Conservation (phyloP, 2,797 vertebrate genomes). For the Pantherophis vulpinus region DNA sequence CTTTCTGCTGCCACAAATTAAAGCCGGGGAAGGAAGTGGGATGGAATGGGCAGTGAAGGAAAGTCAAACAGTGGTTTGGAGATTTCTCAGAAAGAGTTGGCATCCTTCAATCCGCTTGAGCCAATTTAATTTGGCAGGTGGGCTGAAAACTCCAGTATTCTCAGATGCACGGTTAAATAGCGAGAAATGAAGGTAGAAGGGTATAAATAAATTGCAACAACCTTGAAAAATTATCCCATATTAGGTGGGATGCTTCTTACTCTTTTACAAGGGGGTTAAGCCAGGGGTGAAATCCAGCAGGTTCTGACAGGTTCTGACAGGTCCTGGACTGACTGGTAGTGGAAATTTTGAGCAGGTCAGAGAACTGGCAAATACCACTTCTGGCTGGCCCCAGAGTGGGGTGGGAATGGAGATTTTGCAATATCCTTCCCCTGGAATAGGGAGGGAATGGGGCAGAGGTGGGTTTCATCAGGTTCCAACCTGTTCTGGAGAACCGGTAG, state of each 20-base stretch:
- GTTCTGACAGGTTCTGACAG: too few species aligned
- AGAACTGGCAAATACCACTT: too few species aligned
- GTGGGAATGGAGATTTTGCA: too few species aligned
- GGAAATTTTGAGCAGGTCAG: too few species aligned
- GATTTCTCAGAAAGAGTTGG: background rate
- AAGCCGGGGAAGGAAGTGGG: background rate
- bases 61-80: background rate
- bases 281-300: too few species aligned
- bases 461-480: too few species aligned
- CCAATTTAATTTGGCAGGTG: background rate
- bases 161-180: background rate
- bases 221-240: background rate
- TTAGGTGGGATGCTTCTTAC: background rate
- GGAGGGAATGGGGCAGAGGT: too few species aligned
- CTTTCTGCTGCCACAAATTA: constrained; percentile 39
- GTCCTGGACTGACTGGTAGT: too few species aligned
- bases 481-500: too few species aligned
- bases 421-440: too few species aligned
- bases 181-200: background rate
- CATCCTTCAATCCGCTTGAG: background rate
- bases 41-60: background rate
- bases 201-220: background rate
- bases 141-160: background rate
- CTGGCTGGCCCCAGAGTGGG: too few species aligned
- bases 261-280: background rate